Percentiles rank a stretch among this genome's conserved stretches.
Evolutionary conservation across 2,888 invertebrate genomes (phyloP).

Genomic region (Noctua comes): DNA sequence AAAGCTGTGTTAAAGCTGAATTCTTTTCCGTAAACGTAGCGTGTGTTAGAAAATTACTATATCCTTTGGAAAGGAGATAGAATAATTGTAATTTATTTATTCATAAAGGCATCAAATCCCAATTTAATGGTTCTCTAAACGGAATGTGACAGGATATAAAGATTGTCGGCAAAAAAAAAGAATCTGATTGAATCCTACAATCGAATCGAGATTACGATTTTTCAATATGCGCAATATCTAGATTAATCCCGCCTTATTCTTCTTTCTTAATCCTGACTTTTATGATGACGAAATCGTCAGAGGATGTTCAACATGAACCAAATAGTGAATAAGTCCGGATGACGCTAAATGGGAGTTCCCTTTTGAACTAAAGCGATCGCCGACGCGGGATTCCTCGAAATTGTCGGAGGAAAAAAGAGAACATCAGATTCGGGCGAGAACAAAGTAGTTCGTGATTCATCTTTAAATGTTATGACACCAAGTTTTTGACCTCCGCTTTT

Average conservation of each 20-base stretch:
- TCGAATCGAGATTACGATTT: neutral
- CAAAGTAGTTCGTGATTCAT: constrained; percentile 53
- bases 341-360: constrained; percentile 31
- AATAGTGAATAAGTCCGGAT: constrained; percentile 8
- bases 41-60: neutral
- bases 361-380: constrained; percentile 30
- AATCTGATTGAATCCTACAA: constrained; percentile 11
- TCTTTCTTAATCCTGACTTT: neutral
- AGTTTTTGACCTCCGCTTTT: constrained; percentile 17
- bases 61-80: neutral
- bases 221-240: neutral
- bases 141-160: neutral
- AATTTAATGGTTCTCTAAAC: no score
- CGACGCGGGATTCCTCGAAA: constrained; percentile 35
- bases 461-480: constrained; percentile 5
- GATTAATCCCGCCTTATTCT: neutral
- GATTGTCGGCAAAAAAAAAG: neutral
- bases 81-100: neutral
- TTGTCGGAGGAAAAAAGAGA: constrained; percentile 22
- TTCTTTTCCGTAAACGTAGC: neutral
- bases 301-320: neutral
- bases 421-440: constrained; percentile 26
- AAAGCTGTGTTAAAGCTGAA: no score
- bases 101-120: no score
- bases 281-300: neutral